Evolutionary conservation across 2,888 invertebrate species (phyloP), one percentile per base, ranked within the genome.

Genomic region (Diachrysia chrysitis): DNA sequence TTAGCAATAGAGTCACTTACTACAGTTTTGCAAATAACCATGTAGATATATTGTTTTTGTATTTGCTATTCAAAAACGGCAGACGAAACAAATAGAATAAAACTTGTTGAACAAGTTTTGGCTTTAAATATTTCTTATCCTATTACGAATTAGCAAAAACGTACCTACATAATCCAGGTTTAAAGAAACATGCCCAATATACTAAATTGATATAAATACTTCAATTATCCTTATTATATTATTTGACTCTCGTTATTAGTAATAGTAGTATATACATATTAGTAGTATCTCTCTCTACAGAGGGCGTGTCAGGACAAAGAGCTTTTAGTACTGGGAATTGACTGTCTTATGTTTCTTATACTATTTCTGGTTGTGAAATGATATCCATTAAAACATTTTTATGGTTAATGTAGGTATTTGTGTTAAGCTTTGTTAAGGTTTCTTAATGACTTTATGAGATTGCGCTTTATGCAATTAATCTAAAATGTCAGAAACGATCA

Each of bases 41-140:
- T n/a, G n/a, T 17, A 9, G 7, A n/a, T 42, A 21, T 14, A 12
- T 21, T 51, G 48, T 51, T 3, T 2, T 12, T 17, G 10, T n/a
- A 32, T 53, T 53, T 53, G 59, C 42, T 73, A 63, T 32, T 77
- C n/a, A 10, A 51, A 51, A 51, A 19, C 42, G 21, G 21, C 48
- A 51, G 48, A 51, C 48, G 21, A 51, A 51, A 51, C 21, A 21
- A 51, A 51, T 51, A n/a, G n/a, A n/a, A 19, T 12, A 21, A 51
- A 51, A 12, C 48, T 51, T 9, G 48, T 51, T 21, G 21, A 51
- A 51, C 48, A 21, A 19, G 48, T 51, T 51, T 48, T n/a, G n/a
- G n/a, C n/a, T 21, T 51, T 19, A 12, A 12, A 21, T 51, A 51
- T 21, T 51, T 48, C 48, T 51, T 51, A 51, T 51, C 21, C 48